Percentiles rank a stretch among this genome's conserved stretches.
phyloP scores from a whole-genome alignment of 2,888 invertebrate species.

The Diadromus collaris region DNA sequence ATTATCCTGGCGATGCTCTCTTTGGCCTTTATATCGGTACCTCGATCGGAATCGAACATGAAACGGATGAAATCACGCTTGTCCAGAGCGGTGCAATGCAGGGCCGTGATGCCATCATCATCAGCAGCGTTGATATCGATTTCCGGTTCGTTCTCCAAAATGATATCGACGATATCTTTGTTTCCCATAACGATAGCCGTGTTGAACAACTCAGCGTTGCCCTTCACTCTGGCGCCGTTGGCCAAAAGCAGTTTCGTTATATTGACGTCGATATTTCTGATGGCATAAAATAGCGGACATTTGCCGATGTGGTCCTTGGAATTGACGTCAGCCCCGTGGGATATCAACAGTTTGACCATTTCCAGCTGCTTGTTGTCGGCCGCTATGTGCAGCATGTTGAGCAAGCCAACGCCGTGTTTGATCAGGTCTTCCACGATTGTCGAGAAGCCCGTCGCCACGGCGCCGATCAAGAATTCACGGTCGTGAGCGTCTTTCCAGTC shows the following conservation, averaged over 20 bases:
- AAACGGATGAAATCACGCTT: not conserved
- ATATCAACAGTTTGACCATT: not conserved
- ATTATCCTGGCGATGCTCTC: not conserved
- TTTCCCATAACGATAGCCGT: constrained; percentile 5
- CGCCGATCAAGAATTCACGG: not conserved
- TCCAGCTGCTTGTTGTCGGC: not conserved
- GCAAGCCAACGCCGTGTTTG: not conserved
- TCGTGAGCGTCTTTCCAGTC: not conserved
- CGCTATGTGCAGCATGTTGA: not conserved
- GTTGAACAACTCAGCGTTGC: not conserved
- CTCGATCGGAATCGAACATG: not conserved
- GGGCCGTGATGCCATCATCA: not conserved
- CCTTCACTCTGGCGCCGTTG: not conserved
- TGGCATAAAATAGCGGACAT: not conserved
- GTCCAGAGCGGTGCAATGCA: constrained; percentile 16
- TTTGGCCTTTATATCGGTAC: not conserved
- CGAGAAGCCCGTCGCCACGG: not conserved
- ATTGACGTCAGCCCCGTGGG: not conserved
- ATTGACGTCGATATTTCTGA: constrained; percentile 1
- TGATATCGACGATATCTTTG: constrained; percentile 3
- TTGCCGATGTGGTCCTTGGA: not conserved
- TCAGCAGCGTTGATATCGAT: not conserved
- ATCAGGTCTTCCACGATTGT: not conserved
- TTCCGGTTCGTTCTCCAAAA: not conserved
- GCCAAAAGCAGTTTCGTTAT: constrained; percentile 9